Conservation (phyloP, 2,888 invertebrate genomes). For the Orthosia cruda region DNA sequence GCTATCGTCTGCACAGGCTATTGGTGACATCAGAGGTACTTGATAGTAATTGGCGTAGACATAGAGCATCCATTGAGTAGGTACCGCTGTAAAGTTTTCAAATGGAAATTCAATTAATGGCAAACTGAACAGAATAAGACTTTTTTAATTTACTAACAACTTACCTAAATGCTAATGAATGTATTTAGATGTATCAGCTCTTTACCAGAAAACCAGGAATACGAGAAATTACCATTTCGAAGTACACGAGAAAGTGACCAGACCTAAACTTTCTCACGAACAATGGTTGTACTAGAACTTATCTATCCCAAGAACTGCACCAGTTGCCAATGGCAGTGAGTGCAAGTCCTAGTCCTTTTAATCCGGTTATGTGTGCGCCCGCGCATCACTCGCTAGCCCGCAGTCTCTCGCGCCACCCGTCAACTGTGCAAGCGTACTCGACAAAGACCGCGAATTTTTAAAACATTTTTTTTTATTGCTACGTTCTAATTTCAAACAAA, state of each 20-base stretch:
- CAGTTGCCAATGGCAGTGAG: constrained; percentile 71
- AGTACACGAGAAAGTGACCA: constrained; percentile 55
- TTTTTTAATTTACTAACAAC: no score
- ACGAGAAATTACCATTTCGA: constrained; percentile 25
- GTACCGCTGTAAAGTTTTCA: background rate
- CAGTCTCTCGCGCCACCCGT: constrained; percentile 79
- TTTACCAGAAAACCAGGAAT: constrained; percentile 16
- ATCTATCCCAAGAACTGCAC: constrained; percentile 59
- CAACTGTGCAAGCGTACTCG: constrained; percentile 65
- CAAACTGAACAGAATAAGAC: no score
- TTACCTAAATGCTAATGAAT: no score
- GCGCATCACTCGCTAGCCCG: constrained; percentile 86
- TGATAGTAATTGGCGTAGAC: constrained; percentile 45
- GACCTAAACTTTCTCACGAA: constrained; percentile 52
- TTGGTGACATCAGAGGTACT: constrained; percentile 40
- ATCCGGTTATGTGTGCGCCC: constrained; percentile 82
- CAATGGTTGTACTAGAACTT: constrained; percentile 44
- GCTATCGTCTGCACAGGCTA: constrained; percentile 18
- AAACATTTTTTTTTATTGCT: constrained; percentile 53
- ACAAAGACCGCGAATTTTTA: constrained; percentile 65
- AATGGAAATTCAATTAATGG: no score
- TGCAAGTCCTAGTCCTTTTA: constrained; percentile 82
- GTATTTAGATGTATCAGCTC: no score
- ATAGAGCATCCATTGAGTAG: background rate
- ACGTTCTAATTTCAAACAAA: constrained; percentile 56